phyloP scores from a whole-genome alignment of 2,797 vertebrate genomes.

The Otolemur crassicaudatus region DNA sequence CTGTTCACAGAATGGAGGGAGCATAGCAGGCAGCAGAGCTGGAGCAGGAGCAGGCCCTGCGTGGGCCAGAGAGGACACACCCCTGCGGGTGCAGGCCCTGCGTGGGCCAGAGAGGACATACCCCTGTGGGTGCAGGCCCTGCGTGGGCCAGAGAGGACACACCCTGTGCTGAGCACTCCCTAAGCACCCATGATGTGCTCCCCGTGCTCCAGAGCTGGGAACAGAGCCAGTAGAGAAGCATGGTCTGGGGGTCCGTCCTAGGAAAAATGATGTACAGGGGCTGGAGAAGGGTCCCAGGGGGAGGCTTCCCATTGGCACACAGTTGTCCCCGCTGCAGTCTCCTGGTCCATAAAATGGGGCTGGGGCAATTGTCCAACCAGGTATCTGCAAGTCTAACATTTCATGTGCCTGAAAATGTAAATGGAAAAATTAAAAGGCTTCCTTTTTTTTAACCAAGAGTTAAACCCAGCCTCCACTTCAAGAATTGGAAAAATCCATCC shows the following conservation, averaged over 20 bases:
- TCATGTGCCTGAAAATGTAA: background rate
- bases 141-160: rapidly evolving
- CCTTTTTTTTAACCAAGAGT: background rate
- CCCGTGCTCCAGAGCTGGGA: background rate
- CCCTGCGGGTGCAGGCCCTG: background rate
- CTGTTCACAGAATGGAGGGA: background rate
- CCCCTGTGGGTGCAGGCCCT: background rate
- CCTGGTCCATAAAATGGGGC: rapidly evolving
- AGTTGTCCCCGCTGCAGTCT: background rate
- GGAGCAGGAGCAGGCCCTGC: background rate
- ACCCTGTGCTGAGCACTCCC: background rate
- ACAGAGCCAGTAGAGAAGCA: background rate
- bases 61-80: rapidly evolving
- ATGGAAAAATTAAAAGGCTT: background rate
- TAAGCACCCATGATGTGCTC: rapidly evolving
- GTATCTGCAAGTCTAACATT: background rate
- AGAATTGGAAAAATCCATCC: background rate
- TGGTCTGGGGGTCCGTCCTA: rapidly evolving
- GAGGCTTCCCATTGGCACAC: background rate
- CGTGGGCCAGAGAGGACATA: rapidly evolving
- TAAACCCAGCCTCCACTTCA: background rate
- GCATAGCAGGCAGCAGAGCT: background rate
- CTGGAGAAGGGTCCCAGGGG: background rate
- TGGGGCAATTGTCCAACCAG: background rate
- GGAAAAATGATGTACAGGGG: background rate